Evolutionary conservation across 2,113 vertebrate species (phyloP).

Genomic region (Semicossyphus pulcher): DNA sequence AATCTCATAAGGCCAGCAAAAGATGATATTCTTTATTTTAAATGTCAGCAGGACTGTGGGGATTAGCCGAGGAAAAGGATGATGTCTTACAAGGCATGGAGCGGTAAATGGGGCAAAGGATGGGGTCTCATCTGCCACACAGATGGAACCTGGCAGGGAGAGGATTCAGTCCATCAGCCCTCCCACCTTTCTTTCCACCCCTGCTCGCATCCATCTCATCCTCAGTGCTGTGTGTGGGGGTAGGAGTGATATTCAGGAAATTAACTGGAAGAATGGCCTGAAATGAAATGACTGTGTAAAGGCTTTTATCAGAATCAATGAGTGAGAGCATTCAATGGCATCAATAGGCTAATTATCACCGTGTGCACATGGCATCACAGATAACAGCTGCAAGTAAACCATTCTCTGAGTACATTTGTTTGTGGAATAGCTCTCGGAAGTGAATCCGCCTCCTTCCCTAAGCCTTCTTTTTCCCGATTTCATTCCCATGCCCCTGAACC

Average conservation of each 20-base stretch:
- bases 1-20: slow-evolving; percentile 13
- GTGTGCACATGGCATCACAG: not conserved
- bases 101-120: slow-evolving; percentile 19
- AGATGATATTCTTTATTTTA: slow-evolving; percentile 32
- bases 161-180: slow-evolving; percentile 62
- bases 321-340: slow-evolving; percentile 24
- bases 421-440: not conserved
- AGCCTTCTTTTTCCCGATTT: slow-evolving; percentile 20
- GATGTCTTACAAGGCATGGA: slow-evolving; percentile 48
- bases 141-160: slow-evolving; percentile 69
- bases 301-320: slow-evolving; percentile 45
- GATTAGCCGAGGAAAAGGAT: slow-evolving; percentile 49
- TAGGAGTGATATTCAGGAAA: slow-evolving; percentile 36
- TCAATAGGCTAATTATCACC: slow-evolving; percentile 36
- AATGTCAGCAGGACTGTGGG: slow-evolving; percentile 67
- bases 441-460: not conserved
- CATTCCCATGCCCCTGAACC: slow-evolving; percentile 36
- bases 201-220: slow-evolving; percentile 23
- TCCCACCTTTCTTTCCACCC: slow-evolving; percentile 52
- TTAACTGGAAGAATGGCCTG: slow-evolving; percentile 29
- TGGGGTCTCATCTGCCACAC: slow-evolving; percentile 66
- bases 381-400: slow-evolving; percentile 12
- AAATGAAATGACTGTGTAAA: slow-evolving; percentile 29
- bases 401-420: not conserved
- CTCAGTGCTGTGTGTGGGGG: slow-evolving; percentile 24